A percentile compares a stretch with the other conserved stretches of the same genome.
Conservation (phyloP, 2,888 invertebrate genomes). For the Dryobotodes eremita region DNA sequence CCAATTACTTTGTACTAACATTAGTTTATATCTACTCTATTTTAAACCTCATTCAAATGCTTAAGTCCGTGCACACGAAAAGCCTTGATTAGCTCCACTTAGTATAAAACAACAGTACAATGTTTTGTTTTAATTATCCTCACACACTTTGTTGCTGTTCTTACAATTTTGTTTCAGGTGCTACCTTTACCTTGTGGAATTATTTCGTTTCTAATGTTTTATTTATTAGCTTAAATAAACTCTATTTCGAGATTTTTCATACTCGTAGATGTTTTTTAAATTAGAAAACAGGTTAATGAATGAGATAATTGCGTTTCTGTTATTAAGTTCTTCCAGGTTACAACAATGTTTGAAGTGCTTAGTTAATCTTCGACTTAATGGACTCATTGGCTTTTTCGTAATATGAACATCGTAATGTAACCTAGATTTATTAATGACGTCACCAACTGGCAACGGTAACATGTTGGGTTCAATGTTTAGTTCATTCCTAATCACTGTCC, state of each 20-base stretch:
- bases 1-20: neutral
- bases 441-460: neutral
- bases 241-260: neutral
- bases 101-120: constrained; percentile 39
- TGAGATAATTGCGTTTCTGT: neutral
- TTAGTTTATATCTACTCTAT: neutral
- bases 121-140: constrained; percentile 66
- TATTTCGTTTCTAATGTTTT: constrained; percentile 35
- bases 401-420: neutral
- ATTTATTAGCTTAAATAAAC: constrained; percentile 29
- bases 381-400: neutral
- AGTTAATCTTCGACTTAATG: neutral
- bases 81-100: constrained; percentile 39
- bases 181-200: constrained; percentile 26
- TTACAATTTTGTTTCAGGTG: constrained; percentile 57
- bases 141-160: constrained; percentile 49
- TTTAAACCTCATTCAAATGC: constrained; percentile 6
- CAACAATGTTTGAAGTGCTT: neutral
- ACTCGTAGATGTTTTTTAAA: constrained; percentile 7
- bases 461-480: neutral
- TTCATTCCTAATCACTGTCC: neutral
- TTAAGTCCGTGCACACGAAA: constrained; percentile 34
- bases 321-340: neutral
- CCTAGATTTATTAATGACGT: neutral
- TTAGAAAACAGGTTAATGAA: neutral